phyloP scores from a whole-genome alignment of 37 sponge, comb jelly and placozoan species.

The Lycopodina hypogea region DNA sequence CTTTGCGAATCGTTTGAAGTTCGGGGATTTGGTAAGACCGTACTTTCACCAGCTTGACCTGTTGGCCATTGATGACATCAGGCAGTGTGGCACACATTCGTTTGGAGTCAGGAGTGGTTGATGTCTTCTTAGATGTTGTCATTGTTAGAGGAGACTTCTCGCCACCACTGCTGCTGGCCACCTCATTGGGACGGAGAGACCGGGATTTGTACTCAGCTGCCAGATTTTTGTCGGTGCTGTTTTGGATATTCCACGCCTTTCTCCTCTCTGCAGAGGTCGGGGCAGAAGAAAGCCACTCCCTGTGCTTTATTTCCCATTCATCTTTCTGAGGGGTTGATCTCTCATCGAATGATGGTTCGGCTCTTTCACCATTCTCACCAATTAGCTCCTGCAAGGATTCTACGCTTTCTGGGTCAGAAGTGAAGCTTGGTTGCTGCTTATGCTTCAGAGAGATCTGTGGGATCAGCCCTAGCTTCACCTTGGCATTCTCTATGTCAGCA shows the following conservation, averaged over 20 bases:
- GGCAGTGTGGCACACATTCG: slow-evolving; percentile 48
- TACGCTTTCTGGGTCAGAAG: slow-evolving; percentile 18
- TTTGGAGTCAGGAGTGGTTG: slow-evolving; percentile 14
- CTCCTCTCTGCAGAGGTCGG: slow-evolving; percentile 37
- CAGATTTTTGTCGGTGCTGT: background rate
- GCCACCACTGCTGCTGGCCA: background rate
- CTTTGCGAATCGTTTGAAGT: slow-evolving; percentile 17
- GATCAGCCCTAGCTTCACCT: slow-evolving; percentile 34
- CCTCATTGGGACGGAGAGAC: background rate
- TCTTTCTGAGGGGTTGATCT: background rate
- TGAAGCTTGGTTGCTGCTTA: slow-evolving; percentile 7
- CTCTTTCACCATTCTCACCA: background rate
- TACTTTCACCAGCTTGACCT: slow-evolving; percentile 33
- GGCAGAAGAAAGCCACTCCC: slow-evolving; percentile 24
- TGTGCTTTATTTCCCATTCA: slow-evolving; percentile 18
- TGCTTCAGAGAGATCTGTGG: background rate
- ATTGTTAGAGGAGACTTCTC: background rate
- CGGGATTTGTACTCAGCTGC: background rate
- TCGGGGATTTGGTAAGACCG: slow-evolving; percentile 27
- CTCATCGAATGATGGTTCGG: background rate
- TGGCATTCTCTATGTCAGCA: slow-evolving; percentile 28
- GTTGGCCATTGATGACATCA: slow-evolving; percentile 2
- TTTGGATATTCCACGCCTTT: slow-evolving; percentile 23
- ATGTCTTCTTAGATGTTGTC: background rate
- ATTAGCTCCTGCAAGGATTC: slow-evolving; percentile 11